phyloP scores from a whole-genome alignment of 2,888 invertebrate species.

The Trachelus stipa region DNA sequence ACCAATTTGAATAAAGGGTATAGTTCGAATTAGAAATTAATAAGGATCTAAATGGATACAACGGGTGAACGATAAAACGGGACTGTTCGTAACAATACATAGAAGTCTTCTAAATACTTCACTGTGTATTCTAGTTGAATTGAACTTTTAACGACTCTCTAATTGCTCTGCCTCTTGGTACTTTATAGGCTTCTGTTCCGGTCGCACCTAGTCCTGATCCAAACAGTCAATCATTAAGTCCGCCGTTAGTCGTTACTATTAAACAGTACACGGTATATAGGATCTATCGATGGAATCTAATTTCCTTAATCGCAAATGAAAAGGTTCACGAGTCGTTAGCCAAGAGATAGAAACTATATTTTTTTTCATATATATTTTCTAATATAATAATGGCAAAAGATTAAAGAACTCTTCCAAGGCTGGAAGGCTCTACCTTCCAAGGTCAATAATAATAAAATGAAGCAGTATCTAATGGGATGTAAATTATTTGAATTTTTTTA shows the following conservation, averaged over 20 bases:
- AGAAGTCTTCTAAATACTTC: neutral
- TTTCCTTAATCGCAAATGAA: neutral
- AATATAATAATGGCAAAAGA: neutral
- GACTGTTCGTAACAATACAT: neutral
- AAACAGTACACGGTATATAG: neutral
- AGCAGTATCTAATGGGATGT: neutral
- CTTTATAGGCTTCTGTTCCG: neutral
- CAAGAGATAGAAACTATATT: neutral
- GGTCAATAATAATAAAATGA: neutral
- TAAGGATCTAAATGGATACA: neutral
- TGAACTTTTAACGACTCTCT: neutral
- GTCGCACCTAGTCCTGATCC: neutral
- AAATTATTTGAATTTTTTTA: neutral
- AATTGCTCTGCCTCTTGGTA: neutral
- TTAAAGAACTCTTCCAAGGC: too few species aligned
- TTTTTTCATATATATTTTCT: neutral
- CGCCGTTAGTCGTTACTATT: neutral
- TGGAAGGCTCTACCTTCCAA: too few species aligned
- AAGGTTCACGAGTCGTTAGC: neutral
- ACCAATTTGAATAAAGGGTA: neutral
- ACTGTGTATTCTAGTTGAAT: neutral
- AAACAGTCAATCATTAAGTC: neutral
- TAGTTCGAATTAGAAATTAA: neutral
- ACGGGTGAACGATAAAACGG: neutral
- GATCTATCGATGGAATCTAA: neutral